These are phyloP conservation scores for Melinopterus prodromus DNA, from an alignment of 2,888 invertebrate species.

Conservation along the genomic window DNA sequence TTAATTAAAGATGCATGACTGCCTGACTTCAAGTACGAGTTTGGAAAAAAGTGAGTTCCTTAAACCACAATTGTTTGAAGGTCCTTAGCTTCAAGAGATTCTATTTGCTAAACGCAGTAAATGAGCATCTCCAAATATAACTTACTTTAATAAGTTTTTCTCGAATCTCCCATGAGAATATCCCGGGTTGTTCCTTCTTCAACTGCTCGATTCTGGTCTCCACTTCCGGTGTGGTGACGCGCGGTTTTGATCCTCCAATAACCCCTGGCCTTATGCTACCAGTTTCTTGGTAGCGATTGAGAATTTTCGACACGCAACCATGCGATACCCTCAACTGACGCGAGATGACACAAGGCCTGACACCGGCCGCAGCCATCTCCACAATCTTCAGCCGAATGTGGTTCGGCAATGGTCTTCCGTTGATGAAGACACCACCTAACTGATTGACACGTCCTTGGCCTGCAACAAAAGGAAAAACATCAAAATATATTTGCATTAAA, in stretches of 20 bases:
- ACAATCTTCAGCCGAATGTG: conserved; percentile 95
- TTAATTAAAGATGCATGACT: too few species aligned
- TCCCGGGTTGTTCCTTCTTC: conserved; percentile 90
- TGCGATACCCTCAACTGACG: conserved; percentile 95
- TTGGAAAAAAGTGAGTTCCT: too few species aligned
- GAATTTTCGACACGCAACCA: conserved; percentile 97
- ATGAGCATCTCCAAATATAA: background rate
- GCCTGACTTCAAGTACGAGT: too few species aligned
- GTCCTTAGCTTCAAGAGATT: too few species aligned
- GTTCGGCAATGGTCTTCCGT: conserved; percentile 95
- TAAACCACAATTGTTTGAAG: too few species aligned
- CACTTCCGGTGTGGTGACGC: conserved; percentile 93
- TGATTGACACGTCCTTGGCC: conserved; percentile 98
- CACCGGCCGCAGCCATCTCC: conserved; percentile 94
- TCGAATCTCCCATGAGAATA: conserved; percentile 95
- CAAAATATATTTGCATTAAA: background rate
- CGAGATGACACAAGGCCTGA: conserved; percentile 95
- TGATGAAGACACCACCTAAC: conserved; percentile 97
- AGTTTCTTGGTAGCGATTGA: conserved; percentile 94
- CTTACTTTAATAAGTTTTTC: conserved; percentile 88
- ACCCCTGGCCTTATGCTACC: conserved; percentile 95
- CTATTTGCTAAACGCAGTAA: too few species aligned
- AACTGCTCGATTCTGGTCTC: conserved; percentile 91
- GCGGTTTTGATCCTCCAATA: conserved; percentile 92
- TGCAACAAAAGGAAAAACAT: conserved; percentile 58